A percentile compares a stretch with the other conserved stretches of the same genome.
phyloP scores from a whole-genome alignment of 2,797 vertebrate genomes.

The Meda fulgida region DNA sequence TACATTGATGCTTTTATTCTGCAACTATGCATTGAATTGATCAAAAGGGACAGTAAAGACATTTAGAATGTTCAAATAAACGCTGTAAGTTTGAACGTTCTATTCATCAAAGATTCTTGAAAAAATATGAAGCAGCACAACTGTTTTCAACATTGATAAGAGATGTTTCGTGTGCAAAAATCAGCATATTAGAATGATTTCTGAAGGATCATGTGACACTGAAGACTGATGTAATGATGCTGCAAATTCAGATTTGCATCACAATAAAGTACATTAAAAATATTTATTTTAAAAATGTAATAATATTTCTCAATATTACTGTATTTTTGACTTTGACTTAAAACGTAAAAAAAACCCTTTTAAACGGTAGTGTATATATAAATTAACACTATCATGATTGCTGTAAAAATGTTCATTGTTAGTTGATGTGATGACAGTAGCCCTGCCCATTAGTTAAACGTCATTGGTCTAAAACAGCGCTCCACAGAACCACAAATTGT shows the following conservation, averaged over 20 bases:
- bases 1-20: neutral
- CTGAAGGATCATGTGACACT: neutral
- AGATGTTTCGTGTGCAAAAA: neutral
- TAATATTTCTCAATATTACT: neutral
- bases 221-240: neutral
- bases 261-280: neutral
- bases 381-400: neutral
- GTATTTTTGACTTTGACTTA: neutral
- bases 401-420: neutral
- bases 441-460: neutral
- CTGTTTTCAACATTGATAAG: neutral
- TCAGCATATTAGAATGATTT: neutral
- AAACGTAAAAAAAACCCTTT: neutral
- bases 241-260: too few species aligned
- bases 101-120: neutral
- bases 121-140: neutral
- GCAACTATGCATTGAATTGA: neutral
- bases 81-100: neutral
- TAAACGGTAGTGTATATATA: neutral
- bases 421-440: neutral
- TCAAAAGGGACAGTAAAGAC: neutral
- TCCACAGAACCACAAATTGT: neutral
- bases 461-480: conserved; percentile 9
- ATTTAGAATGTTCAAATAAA: neutral
- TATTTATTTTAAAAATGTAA: neutral